A percentile compares a stretch with the other conserved stretches of the same genome.
These are phyloP conservation scores for Cheilosia impressa DNA, from an alignment of 2,888 invertebrate species.

Conservation along the genomic window DNA sequence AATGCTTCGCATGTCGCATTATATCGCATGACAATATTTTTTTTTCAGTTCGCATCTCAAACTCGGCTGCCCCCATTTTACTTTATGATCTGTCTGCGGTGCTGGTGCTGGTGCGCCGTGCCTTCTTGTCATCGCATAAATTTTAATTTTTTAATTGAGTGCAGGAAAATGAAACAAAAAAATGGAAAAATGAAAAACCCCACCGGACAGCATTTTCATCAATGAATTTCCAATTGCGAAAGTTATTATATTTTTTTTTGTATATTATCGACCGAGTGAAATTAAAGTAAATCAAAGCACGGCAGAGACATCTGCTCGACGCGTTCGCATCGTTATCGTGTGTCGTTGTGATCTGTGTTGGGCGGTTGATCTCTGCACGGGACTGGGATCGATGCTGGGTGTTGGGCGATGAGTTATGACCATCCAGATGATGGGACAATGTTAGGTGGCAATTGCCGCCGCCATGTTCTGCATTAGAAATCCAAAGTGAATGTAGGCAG, in stretches of 20 bases:
- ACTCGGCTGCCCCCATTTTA: constrained; percentile 72
- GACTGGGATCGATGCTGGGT: constrained; percentile 44
- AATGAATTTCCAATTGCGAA: constrained; percentile 76
- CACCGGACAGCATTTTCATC: constrained; percentile 70
- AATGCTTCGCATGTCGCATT: constrained; percentile 61
- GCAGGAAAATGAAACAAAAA: constrained; percentile 20
- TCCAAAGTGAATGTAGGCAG: constrained; percentile 51
- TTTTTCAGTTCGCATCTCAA: constrained; percentile 43
- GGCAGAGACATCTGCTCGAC: constrained; percentile 56
- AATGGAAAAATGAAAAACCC: constrained; percentile 47
- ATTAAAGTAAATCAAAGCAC: constrained; percentile 70
- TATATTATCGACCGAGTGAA: constrained; percentile 43
- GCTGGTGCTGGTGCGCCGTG: constrained; percentile 39
- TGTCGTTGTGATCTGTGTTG: constrained; percentile 57
- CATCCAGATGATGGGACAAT: constrained; percentile 69
- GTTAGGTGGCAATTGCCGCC: constrained; percentile 73
- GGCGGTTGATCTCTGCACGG: constrained; percentile 59
- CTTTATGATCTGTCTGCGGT: constrained; percentile 62
- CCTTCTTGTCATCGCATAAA: constrained; percentile 73
- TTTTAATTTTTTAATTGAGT: constrained; percentile 73
- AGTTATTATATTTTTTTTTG: constrained; percentile 63
- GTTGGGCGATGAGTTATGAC: constrained; percentile 72
- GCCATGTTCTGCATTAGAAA: constrained; percentile 58
- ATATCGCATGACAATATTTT: constrained; percentile 2
- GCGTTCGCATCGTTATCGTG: constrained; percentile 12